These are phyloP conservation scores for Hydriomena furcata DNA, from an alignment of 2,888 invertebrate species.

Conservation along the genomic window DNA sequence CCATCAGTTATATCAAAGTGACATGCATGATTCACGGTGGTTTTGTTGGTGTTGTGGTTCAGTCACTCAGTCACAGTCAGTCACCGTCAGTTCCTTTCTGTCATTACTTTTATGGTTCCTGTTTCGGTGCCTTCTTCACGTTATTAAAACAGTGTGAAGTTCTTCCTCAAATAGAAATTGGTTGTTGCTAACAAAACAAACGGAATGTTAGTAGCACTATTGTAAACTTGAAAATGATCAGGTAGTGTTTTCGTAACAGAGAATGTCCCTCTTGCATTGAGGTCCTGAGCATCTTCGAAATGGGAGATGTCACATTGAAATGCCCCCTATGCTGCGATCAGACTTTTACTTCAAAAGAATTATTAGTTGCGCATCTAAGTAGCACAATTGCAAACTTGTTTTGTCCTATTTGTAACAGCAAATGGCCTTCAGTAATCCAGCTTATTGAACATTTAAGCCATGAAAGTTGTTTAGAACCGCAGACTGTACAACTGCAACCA, in stretches of 20 bases:
- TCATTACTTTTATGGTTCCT: slow-evolving; percentile 39
- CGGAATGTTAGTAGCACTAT: slow-evolving; percentile 56
- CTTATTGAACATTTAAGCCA: slow-evolving; percentile 83
- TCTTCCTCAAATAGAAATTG: slow-evolving; percentile 61
- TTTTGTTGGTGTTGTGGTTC: too few species aligned
- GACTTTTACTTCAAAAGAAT: slow-evolving; percentile 82
- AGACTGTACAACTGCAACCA: slow-evolving; percentile 34
- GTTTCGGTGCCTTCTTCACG: slow-evolving; percentile 62
- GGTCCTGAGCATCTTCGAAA: slow-evolving; percentile 47
- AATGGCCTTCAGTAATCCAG: slow-evolving; percentile 78
- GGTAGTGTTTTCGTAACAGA: slow-evolving; percentile 47
- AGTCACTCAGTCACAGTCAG: too few species aligned
- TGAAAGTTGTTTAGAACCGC: slow-evolving; percentile 50
- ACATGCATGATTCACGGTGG: too few species aligned
- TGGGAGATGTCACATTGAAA: slow-evolving; percentile 77
- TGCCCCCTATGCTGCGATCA: slow-evolving; percentile 87
- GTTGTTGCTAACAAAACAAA: slow-evolving; percentile 65
- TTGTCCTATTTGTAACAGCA: slow-evolving; percentile 84
- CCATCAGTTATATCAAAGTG: too few species aligned
- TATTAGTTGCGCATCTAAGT: slow-evolving; percentile 80
- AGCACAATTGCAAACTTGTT: slow-evolving; percentile 74
- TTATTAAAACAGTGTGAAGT: slow-evolving; percentile 75
- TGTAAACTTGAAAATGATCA: slow-evolving; percentile 38
- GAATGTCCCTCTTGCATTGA: slow-evolving; percentile 22
- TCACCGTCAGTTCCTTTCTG: too few species aligned